These are phyloP conservation scores for Pachypsylla venusta DNA, from an alignment of 1,140 invertebrate genomes.

Conservation along the genomic window DNA sequence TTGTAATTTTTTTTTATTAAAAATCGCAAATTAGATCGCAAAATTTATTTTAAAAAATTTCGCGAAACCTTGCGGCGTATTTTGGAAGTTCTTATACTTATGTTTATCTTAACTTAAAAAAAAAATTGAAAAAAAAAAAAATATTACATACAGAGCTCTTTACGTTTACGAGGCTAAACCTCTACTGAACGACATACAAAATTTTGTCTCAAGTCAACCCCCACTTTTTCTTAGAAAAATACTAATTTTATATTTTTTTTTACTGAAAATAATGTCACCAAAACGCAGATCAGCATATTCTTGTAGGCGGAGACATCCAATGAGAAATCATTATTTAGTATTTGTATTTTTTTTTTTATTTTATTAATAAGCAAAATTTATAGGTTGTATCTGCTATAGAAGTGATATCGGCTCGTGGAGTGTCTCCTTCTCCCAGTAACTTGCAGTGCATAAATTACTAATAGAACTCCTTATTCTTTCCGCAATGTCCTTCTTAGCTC, in stretches of 20 bases:
- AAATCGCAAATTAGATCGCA: too few species aligned
- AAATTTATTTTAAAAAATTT: not conserved
- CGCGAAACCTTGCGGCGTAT: constrained; percentile 3
- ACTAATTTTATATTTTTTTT: not conserved
- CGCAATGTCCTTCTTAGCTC: too few species aligned
- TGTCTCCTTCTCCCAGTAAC: too few species aligned
- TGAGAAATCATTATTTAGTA: not conserved
- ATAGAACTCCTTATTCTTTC: too few species aligned
- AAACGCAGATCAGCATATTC: constrained; percentile 2
- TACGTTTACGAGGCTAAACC: not conserved
- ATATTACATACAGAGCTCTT: not conserved
- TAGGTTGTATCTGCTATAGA: not conserved
- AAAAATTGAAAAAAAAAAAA: too few species aligned
- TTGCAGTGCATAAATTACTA: too few species aligned
- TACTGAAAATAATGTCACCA: constrained; percentile 7
- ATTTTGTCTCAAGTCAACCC: not conserved
- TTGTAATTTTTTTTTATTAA: too few species aligned
- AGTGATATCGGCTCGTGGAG: too few species aligned
- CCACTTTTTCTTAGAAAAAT: too few species aligned
- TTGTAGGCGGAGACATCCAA: constrained; percentile 6
- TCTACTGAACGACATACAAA: not conserved
- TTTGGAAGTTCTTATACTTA: not conserved
- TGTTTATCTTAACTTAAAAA: not conserved
- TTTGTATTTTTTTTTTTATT: not conserved
- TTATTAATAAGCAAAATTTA: not conserved